Conservation (phyloP, 2,113 vertebrate genomes). For the Indri indri region DNA sequence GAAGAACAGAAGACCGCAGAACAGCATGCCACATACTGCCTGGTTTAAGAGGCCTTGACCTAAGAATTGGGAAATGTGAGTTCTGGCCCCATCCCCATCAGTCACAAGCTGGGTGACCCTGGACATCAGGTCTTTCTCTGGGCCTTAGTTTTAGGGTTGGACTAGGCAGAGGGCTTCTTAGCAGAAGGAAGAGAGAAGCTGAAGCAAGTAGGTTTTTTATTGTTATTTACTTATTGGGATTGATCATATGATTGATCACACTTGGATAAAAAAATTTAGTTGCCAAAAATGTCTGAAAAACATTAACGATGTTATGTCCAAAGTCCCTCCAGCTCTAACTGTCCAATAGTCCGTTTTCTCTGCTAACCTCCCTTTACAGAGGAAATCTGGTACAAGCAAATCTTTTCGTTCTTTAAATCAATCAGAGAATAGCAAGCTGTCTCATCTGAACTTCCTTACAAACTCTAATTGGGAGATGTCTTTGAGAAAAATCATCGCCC, state of each 20-base stretch:
- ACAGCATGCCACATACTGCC: background rate
- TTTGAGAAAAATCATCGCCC: background rate
- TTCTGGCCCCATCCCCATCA: background rate
- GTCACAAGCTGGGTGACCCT: background rate
- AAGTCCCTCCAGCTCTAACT: background rate
- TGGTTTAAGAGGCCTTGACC: background rate
- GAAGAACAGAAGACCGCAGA: background rate
- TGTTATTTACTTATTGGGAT: background rate
- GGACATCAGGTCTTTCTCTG: background rate
- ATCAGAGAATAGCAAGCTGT: background rate
- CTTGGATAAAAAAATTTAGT: background rate
- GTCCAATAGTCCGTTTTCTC: background rate
- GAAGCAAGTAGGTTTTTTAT: background rate
- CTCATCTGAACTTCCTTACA: background rate
- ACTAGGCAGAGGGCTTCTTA: background rate
- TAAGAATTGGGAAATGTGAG: background rate
- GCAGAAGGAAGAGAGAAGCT: background rate
- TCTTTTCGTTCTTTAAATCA: constrained; percentile 27
- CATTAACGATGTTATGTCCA: background rate
- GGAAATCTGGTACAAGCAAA: background rate
- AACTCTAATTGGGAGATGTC: background rate
- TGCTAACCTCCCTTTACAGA: background rate
- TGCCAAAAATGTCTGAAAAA: background rate
- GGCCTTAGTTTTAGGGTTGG: background rate
- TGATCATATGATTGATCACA: background rate